Evolutionary conservation across 1,140 invertebrate species (phyloP).

Genomic region (Calliopsis andreniformis): DNA sequence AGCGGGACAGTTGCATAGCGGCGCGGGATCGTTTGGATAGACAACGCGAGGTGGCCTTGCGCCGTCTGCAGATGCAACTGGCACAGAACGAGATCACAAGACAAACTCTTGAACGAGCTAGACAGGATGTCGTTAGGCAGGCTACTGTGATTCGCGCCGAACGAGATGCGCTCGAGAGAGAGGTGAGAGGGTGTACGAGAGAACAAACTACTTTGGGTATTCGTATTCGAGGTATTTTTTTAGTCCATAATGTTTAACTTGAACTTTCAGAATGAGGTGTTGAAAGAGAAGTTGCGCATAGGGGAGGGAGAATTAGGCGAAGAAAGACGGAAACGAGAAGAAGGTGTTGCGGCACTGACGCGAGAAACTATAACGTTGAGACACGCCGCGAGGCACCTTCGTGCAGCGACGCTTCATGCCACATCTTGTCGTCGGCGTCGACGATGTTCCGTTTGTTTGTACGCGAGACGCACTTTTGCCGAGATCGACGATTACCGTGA

Average conservation of each 20-base stretch:
- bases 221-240: too few relatives aligned
- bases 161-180: slow-evolving; percentile 83
- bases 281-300: slow-evolving; percentile 81
- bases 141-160: slow-evolving; percentile 84
- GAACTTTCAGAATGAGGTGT: slow-evolving; percentile 81
- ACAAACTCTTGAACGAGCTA: slow-evolving; percentile 82
- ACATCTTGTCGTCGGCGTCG: slow-evolving; percentile 79
- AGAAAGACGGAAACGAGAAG: slow-evolving; percentile 75
- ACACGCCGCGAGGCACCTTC: slow-evolving; percentile 75
- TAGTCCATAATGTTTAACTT: too few relatives aligned
- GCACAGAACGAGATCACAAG: slow-evolving; percentile 83
- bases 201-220: too few relatives aligned
- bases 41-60: slow-evolving; percentile 69
- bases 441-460: slow-evolving; percentile 84
- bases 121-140: slow-evolving; percentile 83
- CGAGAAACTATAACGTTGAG: slow-evolving; percentile 74
- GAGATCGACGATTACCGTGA: slow-evolving; percentile 81
- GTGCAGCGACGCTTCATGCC: slow-evolving; percentile 76
- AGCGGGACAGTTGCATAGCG: slow-evolving; percentile 70
- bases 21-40: slow-evolving; percentile 70
- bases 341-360: slow-evolving; percentile 75
- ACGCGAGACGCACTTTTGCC: slow-evolving; percentile 83
- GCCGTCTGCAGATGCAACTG: slow-evolving; percentile 82
- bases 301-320: slow-evolving; percentile 80
- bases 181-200: slow-evolving; percentile 80